Evolutionary conservation across 2,797 vertebrate species (phyloP).

Genomic region (Chelonia mydas): DNA sequence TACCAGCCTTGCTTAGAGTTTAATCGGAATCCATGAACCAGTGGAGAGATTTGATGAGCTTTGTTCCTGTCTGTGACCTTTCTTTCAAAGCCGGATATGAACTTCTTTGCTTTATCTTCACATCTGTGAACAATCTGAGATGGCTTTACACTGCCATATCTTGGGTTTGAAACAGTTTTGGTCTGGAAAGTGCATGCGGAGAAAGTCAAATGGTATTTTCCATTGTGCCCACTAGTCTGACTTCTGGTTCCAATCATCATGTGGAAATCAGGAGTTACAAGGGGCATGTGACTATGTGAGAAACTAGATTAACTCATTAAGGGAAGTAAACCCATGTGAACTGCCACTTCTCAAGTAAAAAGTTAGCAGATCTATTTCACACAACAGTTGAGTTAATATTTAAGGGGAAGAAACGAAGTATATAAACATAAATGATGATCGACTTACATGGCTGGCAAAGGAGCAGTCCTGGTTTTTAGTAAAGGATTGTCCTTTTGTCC

Average conservation of each 20-base stretch:
- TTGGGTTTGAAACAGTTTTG: not conserved
- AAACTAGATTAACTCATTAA: not conserved
- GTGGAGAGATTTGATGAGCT: conserved; percentile 12
- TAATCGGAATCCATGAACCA: not conserved
- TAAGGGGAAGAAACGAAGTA: not conserved
- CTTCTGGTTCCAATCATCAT: conserved; percentile 35
- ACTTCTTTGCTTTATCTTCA: conserved; percentile 48
- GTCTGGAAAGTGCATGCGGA: conserved; percentile 8
- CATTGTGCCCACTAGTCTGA: conserved; percentile 6
- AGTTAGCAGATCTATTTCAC: not conserved
- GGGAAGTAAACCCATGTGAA: not conserved
- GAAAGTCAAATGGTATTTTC: not conserved
- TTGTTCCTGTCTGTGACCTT: conserved; percentile 25
- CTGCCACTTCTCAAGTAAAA: not conserved
- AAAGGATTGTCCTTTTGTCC: not conserved
- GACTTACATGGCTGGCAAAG: not conserved
- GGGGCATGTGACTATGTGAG: not conserved
- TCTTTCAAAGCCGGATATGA: conserved; percentile 37
- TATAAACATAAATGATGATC: not conserved
- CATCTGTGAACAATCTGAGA: conserved; percentile 68
- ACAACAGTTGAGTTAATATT: not conserved
- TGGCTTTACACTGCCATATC: not conserved
- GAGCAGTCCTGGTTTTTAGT: not conserved
- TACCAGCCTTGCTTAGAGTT: not conserved
- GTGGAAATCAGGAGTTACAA: not conserved